Percentiles rank a stretch among this genome's conserved stretches.
These are phyloP conservation scores for Microctenopoma lineatum DNA, from an alignment of 2,797 vertebrate genomes.

Conservation along the genomic window DNA sequence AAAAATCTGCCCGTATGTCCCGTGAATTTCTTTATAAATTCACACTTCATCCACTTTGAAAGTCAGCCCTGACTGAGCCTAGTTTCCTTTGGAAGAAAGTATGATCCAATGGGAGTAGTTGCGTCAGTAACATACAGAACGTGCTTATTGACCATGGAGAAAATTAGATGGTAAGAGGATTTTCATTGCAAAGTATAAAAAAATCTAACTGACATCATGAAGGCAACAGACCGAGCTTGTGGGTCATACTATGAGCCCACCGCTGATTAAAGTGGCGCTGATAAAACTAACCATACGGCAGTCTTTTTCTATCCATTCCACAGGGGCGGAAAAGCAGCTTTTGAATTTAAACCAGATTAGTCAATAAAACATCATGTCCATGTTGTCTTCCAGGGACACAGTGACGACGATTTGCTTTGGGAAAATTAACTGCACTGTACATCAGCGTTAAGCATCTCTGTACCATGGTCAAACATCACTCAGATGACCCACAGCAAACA, in stretches of 20 bases:
- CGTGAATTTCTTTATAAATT: conserved; percentile 39
- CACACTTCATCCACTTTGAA: conserved; percentile 40
- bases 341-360: conserved; percentile 76
- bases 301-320: conserved; percentile 7
- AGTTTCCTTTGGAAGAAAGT: conserved; percentile 34
- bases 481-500: not conserved
- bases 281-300: conserved; percentile 10
- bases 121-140: not conserved
- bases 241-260: not conserved
- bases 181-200: not conserved
- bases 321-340: conserved; percentile 69
- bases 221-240: conserved; percentile 1
- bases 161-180: conserved; percentile 26
- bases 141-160: not conserved
- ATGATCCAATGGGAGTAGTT: conserved; percentile 25
- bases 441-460: conserved; percentile 26
- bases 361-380: conserved; percentile 56
- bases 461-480: conserved; percentile 21
- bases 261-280: conserved; percentile 20
- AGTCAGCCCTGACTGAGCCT: conserved; percentile 25
- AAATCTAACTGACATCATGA: not conserved
- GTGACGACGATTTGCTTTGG: conserved; percentile 21
- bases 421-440: conserved; percentile 41
- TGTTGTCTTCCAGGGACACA: conserved; percentile 51
- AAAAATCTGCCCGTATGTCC: conserved; percentile 25